Conservation (phyloP, 1,140 invertebrate species). For the Drosophila jambulina region DNA sequence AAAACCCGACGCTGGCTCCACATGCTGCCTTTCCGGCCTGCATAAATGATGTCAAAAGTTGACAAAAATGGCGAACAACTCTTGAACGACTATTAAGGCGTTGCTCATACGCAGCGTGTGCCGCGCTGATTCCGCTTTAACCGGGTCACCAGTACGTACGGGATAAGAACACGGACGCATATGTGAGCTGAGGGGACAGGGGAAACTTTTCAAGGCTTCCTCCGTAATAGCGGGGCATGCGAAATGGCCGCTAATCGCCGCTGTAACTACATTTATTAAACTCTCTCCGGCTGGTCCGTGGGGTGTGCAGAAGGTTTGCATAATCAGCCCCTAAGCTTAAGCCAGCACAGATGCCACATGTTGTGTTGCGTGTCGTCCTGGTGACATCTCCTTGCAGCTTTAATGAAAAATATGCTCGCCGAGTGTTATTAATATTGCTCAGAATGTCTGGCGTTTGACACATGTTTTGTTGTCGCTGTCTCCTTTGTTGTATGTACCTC, state of each 20-base stretch:
- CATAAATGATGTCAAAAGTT: conserved; percentile 68
- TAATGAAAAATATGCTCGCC: conserved; percentile 81
- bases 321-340: conserved; percentile 32
- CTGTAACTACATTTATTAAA: conserved; percentile 64
- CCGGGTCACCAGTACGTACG: background rate
- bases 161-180: background rate
- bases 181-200: background rate
- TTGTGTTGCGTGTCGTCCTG: conserved; percentile 41
- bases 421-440: conserved; percentile 83
- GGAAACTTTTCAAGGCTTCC: background rate
- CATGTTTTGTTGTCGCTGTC: conserved; percentile 77
- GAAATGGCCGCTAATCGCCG: conserved; percentile 25
- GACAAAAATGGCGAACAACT: conserved; percentile 26
- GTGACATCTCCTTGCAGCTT: conserved; percentile 74
- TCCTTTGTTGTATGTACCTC: conserved; percentile 58
- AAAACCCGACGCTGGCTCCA: conserved; percentile 19
- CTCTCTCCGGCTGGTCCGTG: conserved; percentile 4
- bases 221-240: background rate
- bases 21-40: conserved; percentile 65
- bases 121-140: background rate
- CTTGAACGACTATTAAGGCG: conserved; percentile 17
- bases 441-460: conserved; percentile 81
- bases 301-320: conserved; percentile 28
- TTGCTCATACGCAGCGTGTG: conserved; percentile 47
- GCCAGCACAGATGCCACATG: conserved; percentile 30